These are phyloP conservation scores for Cassiopea xamachana DNA, from an alignment of 30 jellyfish, hydroid and myxozoan species.

Conservation along the genomic window DNA sequence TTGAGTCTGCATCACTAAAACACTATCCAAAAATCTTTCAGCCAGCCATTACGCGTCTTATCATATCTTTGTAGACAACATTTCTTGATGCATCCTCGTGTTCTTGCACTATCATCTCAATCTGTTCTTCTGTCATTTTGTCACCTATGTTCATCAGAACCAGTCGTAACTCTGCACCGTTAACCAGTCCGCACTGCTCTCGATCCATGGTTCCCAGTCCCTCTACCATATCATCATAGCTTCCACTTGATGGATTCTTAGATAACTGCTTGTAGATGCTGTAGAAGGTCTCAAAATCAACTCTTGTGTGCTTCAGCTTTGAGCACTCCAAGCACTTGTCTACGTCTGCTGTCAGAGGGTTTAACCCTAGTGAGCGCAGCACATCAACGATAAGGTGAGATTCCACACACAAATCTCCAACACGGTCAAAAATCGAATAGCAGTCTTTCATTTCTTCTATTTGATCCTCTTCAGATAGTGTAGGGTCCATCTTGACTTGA, in stretches of 20 bases:
- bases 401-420: slow-evolving; percentile 90
- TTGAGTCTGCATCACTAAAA: no score
- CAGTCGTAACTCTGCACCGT: slow-evolving; percentile 90
- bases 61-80: slow-evolving; percentile 88
- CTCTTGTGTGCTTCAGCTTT: slow-evolving; percentile 72
- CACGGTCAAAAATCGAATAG: slow-evolving; percentile 83
- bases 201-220: slow-evolving; percentile 96
- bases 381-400: slow-evolving; percentile 74
- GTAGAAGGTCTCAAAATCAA: slow-evolving; percentile 89
- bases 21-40: no score
- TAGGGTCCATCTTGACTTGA: background rate
- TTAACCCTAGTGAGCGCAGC: slow-evolving; percentile 91
- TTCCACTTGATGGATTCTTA: slow-evolving; percentile 74
- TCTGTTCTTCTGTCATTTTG: slow-evolving; percentile 91
- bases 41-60: slow-evolving; percentile 82
- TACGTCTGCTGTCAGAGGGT: slow-evolving; percentile 90
- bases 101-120: slow-evolving; percentile 74
- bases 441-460: slow-evolving; percentile 90
- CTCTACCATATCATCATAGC: slow-evolving; percentile 95
- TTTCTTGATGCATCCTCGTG: slow-evolving; percentile 88
- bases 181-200: slow-evolving; percentile 82
- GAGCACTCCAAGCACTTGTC: slow-evolving; percentile 87
- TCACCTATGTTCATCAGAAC: slow-evolving; percentile 86
- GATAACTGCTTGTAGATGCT: slow-evolving; percentile 87
- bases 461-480: slow-evolving; percentile 76